Base-by-base conservation (phyloP, 2,888 invertebrate species). In the Crioceris asparagi region DNA sequence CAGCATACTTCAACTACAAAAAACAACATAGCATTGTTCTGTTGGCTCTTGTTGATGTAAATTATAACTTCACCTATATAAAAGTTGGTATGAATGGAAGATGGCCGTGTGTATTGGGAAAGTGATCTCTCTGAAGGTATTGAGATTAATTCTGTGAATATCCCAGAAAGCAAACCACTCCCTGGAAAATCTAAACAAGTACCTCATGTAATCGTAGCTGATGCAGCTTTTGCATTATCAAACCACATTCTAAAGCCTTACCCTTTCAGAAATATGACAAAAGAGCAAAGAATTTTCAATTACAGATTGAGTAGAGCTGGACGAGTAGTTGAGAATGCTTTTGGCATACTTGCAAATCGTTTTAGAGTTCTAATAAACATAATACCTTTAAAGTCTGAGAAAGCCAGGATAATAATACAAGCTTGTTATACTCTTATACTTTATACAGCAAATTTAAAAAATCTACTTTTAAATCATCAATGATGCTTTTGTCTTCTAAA, bases 211-310 rank as follows among this genome's bases (percentile, higher is more conserved):
- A 31, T 50, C 21, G 35, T 50, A 14, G 50, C 31, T 12, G 50
- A 53, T 32, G 49, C 46, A 26, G 50, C 51, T 18, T 52, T 53
- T 45, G 38, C 44, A 8, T 30, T 53, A 18, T 40, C 34, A 32
- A 8, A 17, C 2, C 38, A 47, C 19, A 26, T 50, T 19, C 43
- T 48, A 39, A 52, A 51, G 17, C 19, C 17, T 32, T 18, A 16
- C 27, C 36, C 26, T 29, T 19, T 8, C 10, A 21, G 11, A 7
- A 7, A 19, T 7, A 27, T 26, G 32, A 29, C 26, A 29, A 32
- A 29, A 31, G 14, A 36, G 23, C 17, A 36, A 33, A 21, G 26
- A 29, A 32, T 32, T 29, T 39, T 12, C 29, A 39, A 39, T 15
- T 39, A 39, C 29, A 29, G 32, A 8, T 23, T 32, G 15, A 35